Evolutionary conservation across 35 echinoderm and acorn worm genomes (phyloP).

Genomic region (Chiridota heheva): DNA sequence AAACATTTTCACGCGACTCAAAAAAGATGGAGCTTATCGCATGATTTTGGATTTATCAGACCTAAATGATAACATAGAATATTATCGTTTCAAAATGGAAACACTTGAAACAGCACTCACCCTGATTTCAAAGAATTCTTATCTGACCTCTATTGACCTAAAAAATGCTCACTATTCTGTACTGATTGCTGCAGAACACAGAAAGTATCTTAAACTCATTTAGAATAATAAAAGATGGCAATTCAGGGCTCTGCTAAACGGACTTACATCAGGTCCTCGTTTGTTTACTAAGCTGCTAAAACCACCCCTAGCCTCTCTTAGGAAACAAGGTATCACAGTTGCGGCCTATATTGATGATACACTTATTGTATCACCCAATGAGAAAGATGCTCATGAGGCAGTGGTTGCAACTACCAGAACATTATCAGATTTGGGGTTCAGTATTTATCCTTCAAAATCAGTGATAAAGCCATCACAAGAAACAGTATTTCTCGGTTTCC

Average conservation of each 20-base stretch:
- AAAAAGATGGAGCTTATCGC: conserved; percentile 41
- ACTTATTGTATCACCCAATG: not conserved
- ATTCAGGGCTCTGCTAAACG: conserved; percentile 36
- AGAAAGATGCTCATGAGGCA: not conserved
- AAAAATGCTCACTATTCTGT: conserved; percentile 49
- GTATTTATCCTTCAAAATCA: conserved; percentile 40
- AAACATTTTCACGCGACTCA: conserved; percentile 37
- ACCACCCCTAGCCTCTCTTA: conserved; percentile 27
- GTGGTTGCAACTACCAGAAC: not conserved
- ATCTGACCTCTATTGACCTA: conserved; percentile 48
- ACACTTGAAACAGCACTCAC: conserved; percentile 11
- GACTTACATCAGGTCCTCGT: conserved; percentile 19
- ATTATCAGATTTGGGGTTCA: conserved; percentile 13
- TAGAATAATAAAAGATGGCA: conserved; percentile 43
- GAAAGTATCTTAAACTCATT: conserved; percentile 45
- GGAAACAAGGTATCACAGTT: not conserved
- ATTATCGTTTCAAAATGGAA: conserved; percentile 65
- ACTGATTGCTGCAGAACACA: conserved; percentile 15
- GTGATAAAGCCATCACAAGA: conserved; percentile 3
- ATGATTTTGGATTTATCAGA: conserved; percentile 48
- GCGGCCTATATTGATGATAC: conserved; percentile 40
- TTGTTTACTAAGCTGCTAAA: conserved; percentile 47
- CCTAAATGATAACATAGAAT: conserved; percentile 4
- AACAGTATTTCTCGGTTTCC: conserved; percentile 18
- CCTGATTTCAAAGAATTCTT: not conserved